Conservation (phyloP, 2,113 vertebrate genomes). For the Fulica atra region DNA sequence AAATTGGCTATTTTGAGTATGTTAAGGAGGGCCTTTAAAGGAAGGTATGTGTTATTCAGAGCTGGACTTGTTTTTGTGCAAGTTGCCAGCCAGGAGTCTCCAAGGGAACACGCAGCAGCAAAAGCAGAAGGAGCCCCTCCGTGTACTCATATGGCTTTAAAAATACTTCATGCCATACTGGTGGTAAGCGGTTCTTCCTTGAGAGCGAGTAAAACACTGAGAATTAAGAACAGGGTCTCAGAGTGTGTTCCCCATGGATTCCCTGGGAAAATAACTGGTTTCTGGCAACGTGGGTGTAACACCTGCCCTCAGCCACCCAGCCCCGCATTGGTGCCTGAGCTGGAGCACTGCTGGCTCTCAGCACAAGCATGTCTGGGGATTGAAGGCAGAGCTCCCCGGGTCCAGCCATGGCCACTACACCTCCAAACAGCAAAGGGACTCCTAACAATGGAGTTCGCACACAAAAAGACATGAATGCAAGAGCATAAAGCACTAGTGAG, state of each 20-base stretch:
- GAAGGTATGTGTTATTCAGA: not conserved
- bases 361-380: fast-evolving
- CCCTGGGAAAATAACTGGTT: not conserved
- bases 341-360: not conserved
- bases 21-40: not conserved
- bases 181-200: not conserved
- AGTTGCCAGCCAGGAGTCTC: not conserved
- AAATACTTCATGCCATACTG: not conserved
- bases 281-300: fast-evolving
- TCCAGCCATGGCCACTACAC: not conserved
- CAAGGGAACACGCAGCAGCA: not conserved
- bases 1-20: conserved; percentile 7
- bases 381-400: not conserved
- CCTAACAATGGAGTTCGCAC: not conserved
- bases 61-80: not conserved
- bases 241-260: fast-evolving
- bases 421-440: not conserved
- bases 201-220: not conserved
- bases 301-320: not conserved
- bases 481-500: not conserved
- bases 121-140: not conserved
- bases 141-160: not conserved
- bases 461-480: not conserved
- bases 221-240: not conserved
- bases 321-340: not conserved